phyloP scores from a whole-genome alignment of 2,797 vertebrate genomes.

The Anomalospiza imberbis region DNA sequence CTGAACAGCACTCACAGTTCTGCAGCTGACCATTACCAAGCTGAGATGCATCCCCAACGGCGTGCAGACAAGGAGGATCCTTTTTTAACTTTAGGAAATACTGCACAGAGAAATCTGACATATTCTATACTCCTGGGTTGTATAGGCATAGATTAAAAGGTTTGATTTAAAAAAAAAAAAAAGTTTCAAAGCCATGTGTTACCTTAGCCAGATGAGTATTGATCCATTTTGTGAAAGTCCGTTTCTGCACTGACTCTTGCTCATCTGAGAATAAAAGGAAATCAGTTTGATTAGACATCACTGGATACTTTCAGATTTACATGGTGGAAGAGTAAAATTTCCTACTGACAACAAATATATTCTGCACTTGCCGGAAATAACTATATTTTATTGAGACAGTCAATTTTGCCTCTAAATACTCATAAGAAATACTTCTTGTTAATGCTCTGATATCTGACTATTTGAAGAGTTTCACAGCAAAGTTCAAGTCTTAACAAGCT shows the following conservation, averaged over 20 bases:
- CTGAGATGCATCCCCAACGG: background rate
- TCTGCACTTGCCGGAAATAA: background rate
- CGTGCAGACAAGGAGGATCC: background rate
- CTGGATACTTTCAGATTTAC: background rate
- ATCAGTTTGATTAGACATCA: constrained; percentile 16
- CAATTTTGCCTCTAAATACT: background rate
- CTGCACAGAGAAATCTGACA: background rate
- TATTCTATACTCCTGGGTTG: background rate
- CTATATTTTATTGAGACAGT: background rate
- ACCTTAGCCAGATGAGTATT: constrained; percentile 98
- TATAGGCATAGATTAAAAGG: background rate
- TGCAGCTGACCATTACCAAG: background rate
- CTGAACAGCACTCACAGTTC: fast-evolving
- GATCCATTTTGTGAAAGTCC: constrained; percentile 99
- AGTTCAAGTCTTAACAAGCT: background rate
- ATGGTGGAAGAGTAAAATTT: background rate
- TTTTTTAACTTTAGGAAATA: background rate
- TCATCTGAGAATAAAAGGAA: constrained; percentile 82
- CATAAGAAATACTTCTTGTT: background rate
- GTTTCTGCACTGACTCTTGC: constrained; percentile 96
- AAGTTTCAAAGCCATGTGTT: constrained; percentile 31
- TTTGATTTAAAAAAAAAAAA: background rate
- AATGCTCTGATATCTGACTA: background rate
- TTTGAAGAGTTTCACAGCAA: background rate
- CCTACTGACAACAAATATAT: background rate